Base-by-base conservation (phyloP, 1,140 invertebrate species). In the Samia ricini region DNA sequence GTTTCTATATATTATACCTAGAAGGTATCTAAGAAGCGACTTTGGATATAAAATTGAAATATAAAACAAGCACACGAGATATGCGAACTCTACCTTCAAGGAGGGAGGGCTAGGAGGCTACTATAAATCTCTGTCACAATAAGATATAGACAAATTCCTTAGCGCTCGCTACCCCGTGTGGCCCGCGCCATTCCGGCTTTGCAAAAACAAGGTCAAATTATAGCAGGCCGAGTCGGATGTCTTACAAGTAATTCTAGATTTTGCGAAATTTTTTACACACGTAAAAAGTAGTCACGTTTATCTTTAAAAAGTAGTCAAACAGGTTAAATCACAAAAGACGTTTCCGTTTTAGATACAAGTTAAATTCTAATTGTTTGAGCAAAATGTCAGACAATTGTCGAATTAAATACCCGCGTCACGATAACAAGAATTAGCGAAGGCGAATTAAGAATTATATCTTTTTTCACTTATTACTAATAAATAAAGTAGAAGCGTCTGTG, bases 91-190 rank as follows among this genome's bases (percentile, higher is more conserved):
- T 42, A 42, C 33, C 33, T 42, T 42, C 33, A 42, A n/a, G 33
- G 54, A 29, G 58, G 59, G 26, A n/a, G 63, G 33, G 56, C 24
- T n/a, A 64, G 20, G 29, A n/a, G 24, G 33, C 60, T 60, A 59
- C 50, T 63, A 68, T 71, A 67, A 68, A 67, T 71, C 66, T 65
- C 60, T 68, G 66, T 58, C 65, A 65, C 63, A 65, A 55, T 62
- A 56, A 61, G 56, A 63, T 67, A 64, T 60, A 68, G 65, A 71
- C 69, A 68, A 71, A 71, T 71, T 64, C 69, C 42, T 56, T 60
- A 59, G 22, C 61, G 18, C 18, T 51, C 23, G 26, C 48, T 50
- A 23, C n/a, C 51, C 50, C 50, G 22, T 15, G 22, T 22, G 33
- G 12, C 12, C 15, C 33, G 33, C 33, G 7, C 33, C 33, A 42